These are phyloP conservation scores for Platichthys flesus DNA, from an alignment of 2,113 vertebrate species.

Conservation along the genomic window DNA sequence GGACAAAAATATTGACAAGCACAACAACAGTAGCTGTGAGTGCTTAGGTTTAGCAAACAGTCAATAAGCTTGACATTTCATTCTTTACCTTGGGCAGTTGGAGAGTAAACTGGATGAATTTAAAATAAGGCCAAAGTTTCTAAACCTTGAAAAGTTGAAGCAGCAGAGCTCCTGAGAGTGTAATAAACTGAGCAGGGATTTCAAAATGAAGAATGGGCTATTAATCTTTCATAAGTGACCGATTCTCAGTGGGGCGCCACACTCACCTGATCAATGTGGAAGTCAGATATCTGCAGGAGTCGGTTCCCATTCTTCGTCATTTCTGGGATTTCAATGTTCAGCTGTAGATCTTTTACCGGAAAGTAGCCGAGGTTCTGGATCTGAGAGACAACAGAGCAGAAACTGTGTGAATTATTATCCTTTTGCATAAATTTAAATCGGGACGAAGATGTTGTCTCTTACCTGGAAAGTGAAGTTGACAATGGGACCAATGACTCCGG, in stretches of 20 bases:
- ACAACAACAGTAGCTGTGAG: no score
- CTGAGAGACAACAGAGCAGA: constrained; percentile 70
- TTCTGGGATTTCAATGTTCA: constrained; percentile 87
- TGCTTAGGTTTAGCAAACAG: no score
- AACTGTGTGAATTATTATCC: not conserved
- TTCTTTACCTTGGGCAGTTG: no score
- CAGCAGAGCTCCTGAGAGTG: no score
- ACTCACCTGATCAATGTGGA: constrained; percentile 86
- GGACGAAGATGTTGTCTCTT: not conserved
- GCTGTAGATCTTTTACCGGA: constrained; percentile 84
- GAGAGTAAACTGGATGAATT: no score
- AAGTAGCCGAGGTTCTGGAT: constrained; percentile 94
- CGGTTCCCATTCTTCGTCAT: constrained; percentile 88
- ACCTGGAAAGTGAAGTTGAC: constrained; percentile 91
- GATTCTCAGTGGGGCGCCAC: not conserved
- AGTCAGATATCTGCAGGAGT: constrained; percentile 85
- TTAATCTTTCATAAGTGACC: not conserved
- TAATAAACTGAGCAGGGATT: not conserved
- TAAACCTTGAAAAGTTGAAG: no score
- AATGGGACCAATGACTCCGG: constrained; percentile 82
- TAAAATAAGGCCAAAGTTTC: no score
- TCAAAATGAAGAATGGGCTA: not conserved
- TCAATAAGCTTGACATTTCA: no score
- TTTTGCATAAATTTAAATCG: constrained; percentile 1
- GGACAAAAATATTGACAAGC: no score